Base-by-base conservation (phyloP, 2,888 invertebrate species). In the Pegoplata infirma region DNA sequence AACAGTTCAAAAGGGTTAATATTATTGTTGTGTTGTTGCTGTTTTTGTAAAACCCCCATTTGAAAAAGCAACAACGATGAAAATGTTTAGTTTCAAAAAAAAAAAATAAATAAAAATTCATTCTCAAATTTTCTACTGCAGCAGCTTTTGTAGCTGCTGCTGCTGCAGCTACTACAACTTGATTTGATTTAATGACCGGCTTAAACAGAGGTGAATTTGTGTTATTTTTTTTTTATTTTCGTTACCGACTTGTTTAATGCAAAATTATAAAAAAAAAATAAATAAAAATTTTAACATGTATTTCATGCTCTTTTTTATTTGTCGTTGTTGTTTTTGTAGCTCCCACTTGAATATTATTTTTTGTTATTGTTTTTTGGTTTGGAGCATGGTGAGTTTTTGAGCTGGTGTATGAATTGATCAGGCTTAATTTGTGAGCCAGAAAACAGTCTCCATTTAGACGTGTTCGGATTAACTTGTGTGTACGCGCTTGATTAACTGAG, bases 361-460 rank as follows among this genome's bases (percentile, higher is more conserved):
- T 59, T 44, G 14, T 19, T n/a, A n/a, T n/a, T n/a, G n/a, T n/a
- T n/a, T n/a, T 71, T 66, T 66, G 58, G 58, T 66, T 69, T 28
- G 12, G 47, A 61, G 58, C 36, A 68, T 74, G 78, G 74, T 78
- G 78, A 74, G 46, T 74, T 74, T 68, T 49, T 61, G 47, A 58
- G 47, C 23, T n/a, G 14, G 17, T 17, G 47, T 2, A 47, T n/a
- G n/a, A n/a, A 44, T n/a, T 12, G 7, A 21, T 47, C 46, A 46
- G 46, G 19, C 67, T 44, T 8, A 25, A 23, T 14, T 21, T 19
- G 51, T 40, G 53, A 53, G 44, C 36, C 53, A 40, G 17, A 40
- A 72, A 74, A 74, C 82, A 82, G 83, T 83, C 81, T 80, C 80
- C 80, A 72, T 81, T 83, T 61, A 80, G 82, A 82, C 79, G 81